phyloP scores from a whole-genome alignment of 1,140 invertebrate genomes.

The Telenomus remus region DNA sequence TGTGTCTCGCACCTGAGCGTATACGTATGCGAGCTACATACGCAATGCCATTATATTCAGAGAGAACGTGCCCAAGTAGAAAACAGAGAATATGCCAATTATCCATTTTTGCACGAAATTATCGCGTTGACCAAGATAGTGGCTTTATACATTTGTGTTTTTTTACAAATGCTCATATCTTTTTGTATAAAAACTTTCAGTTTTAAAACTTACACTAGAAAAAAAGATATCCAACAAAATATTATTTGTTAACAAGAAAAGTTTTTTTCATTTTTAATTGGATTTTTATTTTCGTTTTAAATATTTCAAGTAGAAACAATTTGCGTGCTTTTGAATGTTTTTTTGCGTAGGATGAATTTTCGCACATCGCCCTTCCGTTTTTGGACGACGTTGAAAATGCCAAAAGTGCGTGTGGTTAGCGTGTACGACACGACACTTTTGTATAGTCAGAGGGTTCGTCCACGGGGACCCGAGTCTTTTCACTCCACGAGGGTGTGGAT shows the following conservation, averaged over 20 bases:
- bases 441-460: conserved; percentile 46
- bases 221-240: too few relatives aligned
- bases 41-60: conserved; percentile 64
- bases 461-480: conserved; percentile 36
- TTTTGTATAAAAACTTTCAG: conserved; percentile 11
- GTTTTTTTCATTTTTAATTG: background rate
- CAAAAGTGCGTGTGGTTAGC: conserved; percentile 36
- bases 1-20: conserved; percentile 14
- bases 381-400: conserved; percentile 21
- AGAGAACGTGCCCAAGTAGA: conserved; percentile 67
- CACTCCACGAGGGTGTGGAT: conserved; percentile 15
- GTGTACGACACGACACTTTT: conserved; percentile 42
- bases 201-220: conserved; percentile 23
- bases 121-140: conserved; percentile 65
- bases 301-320: too few relatives aligned
- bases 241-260: background rate
- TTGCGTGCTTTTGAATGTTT: too few relatives aligned
- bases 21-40: conserved; percentile 14
- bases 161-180: conserved; percentile 2
- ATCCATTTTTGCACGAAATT: conserved; percentile 74
- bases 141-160: background rate
- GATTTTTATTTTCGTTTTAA: too few relatives aligned
- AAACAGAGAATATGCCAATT: conserved; percentile 67
- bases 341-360: background rate
- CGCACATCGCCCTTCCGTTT: conserved; percentile 15